These are phyloP conservation scores for Mus pahari DNA, from an alignment of 2,113 vertebrate genomes.

Conservation along the genomic window DNA sequence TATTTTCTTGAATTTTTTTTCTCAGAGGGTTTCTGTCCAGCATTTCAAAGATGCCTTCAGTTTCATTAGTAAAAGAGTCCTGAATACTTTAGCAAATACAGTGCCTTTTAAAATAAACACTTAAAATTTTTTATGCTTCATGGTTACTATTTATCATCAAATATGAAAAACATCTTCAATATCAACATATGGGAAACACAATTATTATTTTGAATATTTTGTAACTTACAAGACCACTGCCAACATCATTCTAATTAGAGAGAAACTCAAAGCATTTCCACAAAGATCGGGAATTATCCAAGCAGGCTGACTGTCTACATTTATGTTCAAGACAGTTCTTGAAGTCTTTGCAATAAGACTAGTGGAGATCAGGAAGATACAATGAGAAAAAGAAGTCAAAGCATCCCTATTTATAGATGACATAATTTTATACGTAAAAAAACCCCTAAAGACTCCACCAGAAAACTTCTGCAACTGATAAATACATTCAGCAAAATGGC, in stretches of 20 bases:
- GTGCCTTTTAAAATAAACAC: conserved; percentile 34
- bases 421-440: neutral
- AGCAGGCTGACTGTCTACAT: neutral
- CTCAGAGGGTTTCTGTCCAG: conserved; percentile 64
- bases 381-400: neutral
- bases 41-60: conserved; percentile 60
- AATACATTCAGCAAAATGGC: neutral
- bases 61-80: neutral
- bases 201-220: conserved; percentile 42
- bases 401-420: neutral
- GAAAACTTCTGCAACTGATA: neutral
- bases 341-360: neutral
- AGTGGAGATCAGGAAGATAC: neutral
- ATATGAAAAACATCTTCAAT: neutral
- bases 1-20: conserved; percentile 77
- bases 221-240: neutral
- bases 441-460: neutral
- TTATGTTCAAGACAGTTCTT: neutral
- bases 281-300: neutral
- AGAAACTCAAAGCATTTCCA: neutral
- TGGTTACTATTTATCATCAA: neutral
- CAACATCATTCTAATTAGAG: neutral
- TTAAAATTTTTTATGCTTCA: neutral
- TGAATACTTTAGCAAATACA: conserved; percentile 25
- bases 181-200: conserved; percentile 1